phyloP scores from a whole-genome alignment of 2,888 invertebrate genomes.

The Drosophila meridionalis region DNA sequence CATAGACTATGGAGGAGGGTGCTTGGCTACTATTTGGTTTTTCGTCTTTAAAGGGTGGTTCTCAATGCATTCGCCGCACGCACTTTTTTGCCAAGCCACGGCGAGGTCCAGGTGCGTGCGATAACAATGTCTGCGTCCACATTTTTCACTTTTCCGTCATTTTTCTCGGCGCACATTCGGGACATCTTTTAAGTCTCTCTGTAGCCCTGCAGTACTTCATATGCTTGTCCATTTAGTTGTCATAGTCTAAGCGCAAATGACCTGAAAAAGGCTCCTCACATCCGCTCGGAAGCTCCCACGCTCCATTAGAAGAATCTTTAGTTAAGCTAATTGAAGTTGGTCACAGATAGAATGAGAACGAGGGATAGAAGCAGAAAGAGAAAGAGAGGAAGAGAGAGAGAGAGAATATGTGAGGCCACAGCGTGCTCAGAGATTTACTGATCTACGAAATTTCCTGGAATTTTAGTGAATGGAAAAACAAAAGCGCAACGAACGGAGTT shows the following conservation, averaged over 20 bases:
- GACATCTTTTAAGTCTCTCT: slow-evolving; percentile 51
- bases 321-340: slow-evolving; percentile 64
- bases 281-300: slow-evolving; percentile 74
- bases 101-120: slow-evolving; percentile 58
- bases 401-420: neutral
- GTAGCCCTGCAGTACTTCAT: neutral
- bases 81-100: slow-evolving; percentile 45
- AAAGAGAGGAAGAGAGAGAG: neutral
- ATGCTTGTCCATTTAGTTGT: slow-evolving; percentile 12
- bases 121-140: slow-evolving; percentile 16
- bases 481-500: slow-evolving; percentile 67
- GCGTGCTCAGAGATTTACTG: slow-evolving; percentile 70
- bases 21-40: slow-evolving; percentile 56
- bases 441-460: slow-evolving; percentile 79
- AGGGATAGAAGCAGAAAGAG: neutral
- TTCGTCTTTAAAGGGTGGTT: slow-evolving; percentile 71
- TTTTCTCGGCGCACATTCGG: slow-evolving; percentile 62
- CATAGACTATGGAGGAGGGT: slow-evolving; percentile 44
- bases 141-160: slow-evolving; percentile 56
- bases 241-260: slow-evolving; percentile 31
- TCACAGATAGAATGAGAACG: slow-evolving; percentile 3
- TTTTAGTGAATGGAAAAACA: slow-evolving; percentile 79
- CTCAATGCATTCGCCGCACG: slow-evolving; percentile 31
- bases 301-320: slow-evolving; percentile 49
- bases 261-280: slow-evolving; percentile 14